Conservation (phyloP, 2,797 vertebrate species). For the Betta splendens region DNA sequence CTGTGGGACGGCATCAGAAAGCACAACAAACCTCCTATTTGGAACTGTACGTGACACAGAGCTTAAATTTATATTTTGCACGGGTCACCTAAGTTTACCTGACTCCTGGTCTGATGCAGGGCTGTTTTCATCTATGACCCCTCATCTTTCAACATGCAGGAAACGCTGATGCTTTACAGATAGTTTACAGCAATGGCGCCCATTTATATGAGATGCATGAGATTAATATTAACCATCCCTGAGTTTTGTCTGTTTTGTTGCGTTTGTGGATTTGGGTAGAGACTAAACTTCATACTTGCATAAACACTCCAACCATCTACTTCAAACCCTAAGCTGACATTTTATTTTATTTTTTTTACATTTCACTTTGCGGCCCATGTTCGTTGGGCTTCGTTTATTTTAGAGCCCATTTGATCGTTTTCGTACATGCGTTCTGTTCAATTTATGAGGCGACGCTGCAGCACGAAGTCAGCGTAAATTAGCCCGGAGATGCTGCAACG, state of each 20-base stretch:
- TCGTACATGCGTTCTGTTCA: conserved; percentile 12
- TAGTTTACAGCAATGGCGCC: conserved; percentile 4
- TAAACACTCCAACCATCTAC: conserved; percentile 61
- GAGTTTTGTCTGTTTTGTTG: conserved; percentile 73
- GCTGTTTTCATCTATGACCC: conserved; percentile 30
- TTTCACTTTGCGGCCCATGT: conserved; percentile 39
- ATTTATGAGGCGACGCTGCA: conserved; percentile 32
- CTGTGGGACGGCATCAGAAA: conserved; percentile 47
- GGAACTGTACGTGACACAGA: conserved; percentile 15
- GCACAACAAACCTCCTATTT: conserved; percentile 19
- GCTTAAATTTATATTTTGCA: conserved; percentile 15
- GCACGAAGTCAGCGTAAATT: conserved; percentile 6
- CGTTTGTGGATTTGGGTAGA: conserved; percentile 61
- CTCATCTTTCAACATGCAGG: conserved; percentile 16
- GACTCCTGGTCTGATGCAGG: conserved; percentile 8
- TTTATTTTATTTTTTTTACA: conserved; percentile 54
- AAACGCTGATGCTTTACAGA: conserved; percentile 13
- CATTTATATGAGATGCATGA: conserved; percentile 36
- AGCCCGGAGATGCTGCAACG: conserved; percentile 7
- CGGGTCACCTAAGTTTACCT: conserved; percentile 6
- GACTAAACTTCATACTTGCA: conserved; percentile 54
- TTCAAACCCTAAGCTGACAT: conserved; percentile 52
- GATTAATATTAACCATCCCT: conserved; percentile 53
- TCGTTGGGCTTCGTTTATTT: conserved; percentile 36
- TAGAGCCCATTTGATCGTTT: conserved; percentile 31